Evolutionary conservation across 2,888 invertebrate species (phyloP).

Genomic region (Tetragonisca angustula): DNA sequence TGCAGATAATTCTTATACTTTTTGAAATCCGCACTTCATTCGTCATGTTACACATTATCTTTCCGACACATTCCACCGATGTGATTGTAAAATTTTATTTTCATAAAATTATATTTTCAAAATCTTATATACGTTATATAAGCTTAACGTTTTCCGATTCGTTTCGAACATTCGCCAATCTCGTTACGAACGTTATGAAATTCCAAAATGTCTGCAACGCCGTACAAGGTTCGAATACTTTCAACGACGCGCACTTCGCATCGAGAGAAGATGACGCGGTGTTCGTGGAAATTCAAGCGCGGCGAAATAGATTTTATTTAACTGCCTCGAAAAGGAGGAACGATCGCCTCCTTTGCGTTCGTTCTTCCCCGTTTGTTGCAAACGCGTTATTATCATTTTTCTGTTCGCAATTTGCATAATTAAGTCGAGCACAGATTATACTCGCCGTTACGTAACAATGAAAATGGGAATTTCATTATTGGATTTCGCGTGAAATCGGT

Average conservation of each 20-base stretch:
- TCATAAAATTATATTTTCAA: no score
- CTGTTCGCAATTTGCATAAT: background rate
- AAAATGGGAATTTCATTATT: background rate
- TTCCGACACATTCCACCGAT: no score
- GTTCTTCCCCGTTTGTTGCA: background rate
- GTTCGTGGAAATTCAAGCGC: background rate
- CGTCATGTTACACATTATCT: no score
- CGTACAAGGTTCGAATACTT: background rate
- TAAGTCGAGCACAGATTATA: background rate
- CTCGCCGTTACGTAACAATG: background rate
- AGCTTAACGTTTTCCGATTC: no score
- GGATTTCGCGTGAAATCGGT: background rate
- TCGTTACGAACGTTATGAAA: no score
- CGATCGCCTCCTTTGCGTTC: background rate
- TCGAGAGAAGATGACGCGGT: no score
- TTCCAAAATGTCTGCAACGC: no score
- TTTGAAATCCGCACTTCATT: no score
- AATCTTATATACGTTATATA: no score
- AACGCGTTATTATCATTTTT: background rate
- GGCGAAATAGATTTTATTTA: background rate
- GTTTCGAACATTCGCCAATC: no score
- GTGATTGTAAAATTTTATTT: no score
- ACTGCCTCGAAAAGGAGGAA: conserved; percentile 16
- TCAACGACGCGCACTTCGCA: background rate
- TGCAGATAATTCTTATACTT: no score